Evolutionary conservation across 2,113 vertebrate genomes (phyloP), one percentile per base, ranked within the genome.

Genomic region (Dinomys branickii): DNA sequence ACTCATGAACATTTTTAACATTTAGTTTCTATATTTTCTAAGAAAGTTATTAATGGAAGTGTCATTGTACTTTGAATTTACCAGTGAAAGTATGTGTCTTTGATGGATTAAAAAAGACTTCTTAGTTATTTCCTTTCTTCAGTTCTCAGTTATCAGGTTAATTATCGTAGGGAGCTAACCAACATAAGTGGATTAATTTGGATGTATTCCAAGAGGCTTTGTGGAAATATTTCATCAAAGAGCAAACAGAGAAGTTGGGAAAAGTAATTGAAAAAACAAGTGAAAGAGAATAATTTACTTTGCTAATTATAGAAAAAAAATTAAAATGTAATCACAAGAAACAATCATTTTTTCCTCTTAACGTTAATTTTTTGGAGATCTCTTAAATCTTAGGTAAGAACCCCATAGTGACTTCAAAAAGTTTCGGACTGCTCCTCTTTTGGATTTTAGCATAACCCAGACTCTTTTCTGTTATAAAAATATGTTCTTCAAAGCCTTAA

Each of bases 171-270:
- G 4, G 35, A 65, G 52, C 67, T 75, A 80, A 71, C 16, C 14
- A 56, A 63, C 30, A 28, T 47, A 50, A 63, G 84, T 63, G 26
- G 54, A 13, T 19, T 86, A 92, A 59, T 26, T 14, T 85, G 11
- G 41, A 93, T 73, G 14, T 56, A 93, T 28, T 84, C 67, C 33
- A 44, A 82, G 41, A 65, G 47, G 28, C 35, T 2, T 41, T 84
- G 38, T 50, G 77, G 75, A 94, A 87, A 33, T 83, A 54, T 92
- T 87, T 92, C 69, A 92, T n/a, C 84, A 30, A 69, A 94, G 91
- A 8, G 26, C 71, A 96, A 93, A 61, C 20, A 87, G 59, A 85
- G 78, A 86, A 87, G 61, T 35, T 58, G 44, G 81, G 33, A 30
- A 58, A 92, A 71, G 24, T 50, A 52, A 20, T 77, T 90, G n/a